Percentiles rank a stretch among this genome's conserved stretches.
Evolutionary conservation across 1,140 invertebrate species (phyloP).

Genomic region (Brachionus angularis): DNA sequence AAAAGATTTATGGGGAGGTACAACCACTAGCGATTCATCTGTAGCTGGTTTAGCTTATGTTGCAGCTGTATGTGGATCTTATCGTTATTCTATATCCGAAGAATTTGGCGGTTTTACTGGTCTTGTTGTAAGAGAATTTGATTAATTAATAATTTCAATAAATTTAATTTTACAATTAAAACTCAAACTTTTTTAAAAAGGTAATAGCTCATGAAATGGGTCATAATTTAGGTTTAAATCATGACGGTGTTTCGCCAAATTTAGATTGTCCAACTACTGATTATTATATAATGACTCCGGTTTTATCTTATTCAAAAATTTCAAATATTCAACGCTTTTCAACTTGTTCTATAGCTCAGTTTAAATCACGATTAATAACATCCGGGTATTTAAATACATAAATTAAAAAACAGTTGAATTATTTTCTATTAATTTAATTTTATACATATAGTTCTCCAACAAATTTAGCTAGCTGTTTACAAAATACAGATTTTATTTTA

Average conservation of each 20-base stretch:
- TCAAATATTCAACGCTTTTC: slow-evolving; percentile 33
- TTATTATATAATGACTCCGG: slow-evolving; percentile 32
- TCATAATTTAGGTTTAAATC: slow-evolving; percentile 40
- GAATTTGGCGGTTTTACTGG: slow-evolving; percentile 23
- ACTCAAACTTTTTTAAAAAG: neutral
- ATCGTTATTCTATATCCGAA: slow-evolving; percentile 18
- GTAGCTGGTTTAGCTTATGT: slow-evolving; percentile 27
- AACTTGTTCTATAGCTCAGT: slow-evolving; percentile 22
- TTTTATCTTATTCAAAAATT: slow-evolving; percentile 17
- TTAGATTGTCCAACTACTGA: neutral
- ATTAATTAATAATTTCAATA: neutral
- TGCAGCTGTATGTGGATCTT: neutral
- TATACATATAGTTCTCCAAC: neutral
- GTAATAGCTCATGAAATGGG: slow-evolving; percentile 38
- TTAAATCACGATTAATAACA: neutral
- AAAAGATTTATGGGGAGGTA: slow-evolving; percentile 32
- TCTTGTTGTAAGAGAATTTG: slow-evolving; percentile 29
- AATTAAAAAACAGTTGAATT: neutral
- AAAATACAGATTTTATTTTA: neutral
- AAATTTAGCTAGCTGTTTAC: neutral
- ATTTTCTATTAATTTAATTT: neutral
- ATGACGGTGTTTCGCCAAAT: slow-evolving; percentile 14
- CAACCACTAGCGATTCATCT: neutral
- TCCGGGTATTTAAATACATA: neutral
- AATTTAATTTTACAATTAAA: neutral